These are phyloP conservation scores for Oreochromis aureus DNA, from an alignment of 2,113 vertebrate genomes.

Conservation along the genomic window DNA sequence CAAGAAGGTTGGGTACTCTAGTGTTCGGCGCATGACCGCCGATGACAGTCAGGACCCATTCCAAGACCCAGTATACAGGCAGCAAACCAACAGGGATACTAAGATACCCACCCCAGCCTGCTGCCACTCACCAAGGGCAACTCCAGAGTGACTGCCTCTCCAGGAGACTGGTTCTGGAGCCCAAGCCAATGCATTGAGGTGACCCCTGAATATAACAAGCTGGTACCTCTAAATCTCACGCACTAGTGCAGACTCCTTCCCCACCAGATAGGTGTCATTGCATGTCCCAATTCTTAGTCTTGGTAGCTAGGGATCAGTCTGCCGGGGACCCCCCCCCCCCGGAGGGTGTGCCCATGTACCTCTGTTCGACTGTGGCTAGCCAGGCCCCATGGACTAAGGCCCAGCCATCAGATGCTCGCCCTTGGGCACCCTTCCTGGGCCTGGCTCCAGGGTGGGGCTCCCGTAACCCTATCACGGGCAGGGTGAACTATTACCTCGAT, in stretches of 20 bases:
- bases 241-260: neutral
- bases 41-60: neutral
- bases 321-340: rapidly evolving
- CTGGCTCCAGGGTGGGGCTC: neutral
- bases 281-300: neutral
- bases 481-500: neutral
- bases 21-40: rapidly evolving
- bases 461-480: neutral
- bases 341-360: neutral
- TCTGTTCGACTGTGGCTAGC: neutral
- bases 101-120: too few relatives aligned
- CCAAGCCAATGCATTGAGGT: neutral
- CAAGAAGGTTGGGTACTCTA: neutral
- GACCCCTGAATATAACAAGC: neutral
- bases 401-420: neutral
- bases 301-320: neutral
- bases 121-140: neutral
- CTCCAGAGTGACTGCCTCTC: neutral
- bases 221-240: neutral
- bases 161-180: neutral
- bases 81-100: neutral
- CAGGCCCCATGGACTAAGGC: neutral
- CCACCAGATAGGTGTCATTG: neutral
- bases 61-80: neutral
- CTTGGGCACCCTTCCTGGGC: neutral